A percentile compares a stretch with the other conserved stretches of the same genome.
Evolutionary conservation across 1,140 invertebrate species (phyloP).

Genomic region (Ceratoteleas bidentatus): DNA sequence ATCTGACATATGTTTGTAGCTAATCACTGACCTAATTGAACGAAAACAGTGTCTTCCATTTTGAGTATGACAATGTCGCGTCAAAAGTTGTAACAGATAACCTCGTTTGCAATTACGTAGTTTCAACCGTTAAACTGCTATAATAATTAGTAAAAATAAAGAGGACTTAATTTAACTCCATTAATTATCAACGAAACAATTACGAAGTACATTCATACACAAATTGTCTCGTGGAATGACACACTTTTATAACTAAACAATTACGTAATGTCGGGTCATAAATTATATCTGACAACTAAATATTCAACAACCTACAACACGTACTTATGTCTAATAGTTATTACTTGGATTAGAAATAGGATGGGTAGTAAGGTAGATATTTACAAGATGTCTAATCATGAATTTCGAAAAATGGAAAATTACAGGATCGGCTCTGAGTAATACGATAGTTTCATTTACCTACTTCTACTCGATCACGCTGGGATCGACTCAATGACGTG

Average conservation of each 20-base stretch:
- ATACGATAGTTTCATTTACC: constrained; percentile 55
- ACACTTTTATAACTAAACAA: too few relatives aligned
- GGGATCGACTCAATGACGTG: constrained; percentile 33
- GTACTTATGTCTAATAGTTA: background rate
- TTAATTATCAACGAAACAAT: background rate
- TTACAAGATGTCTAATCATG: constrained; percentile 36
- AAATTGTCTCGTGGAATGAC: background rate
- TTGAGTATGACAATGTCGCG: background rate
- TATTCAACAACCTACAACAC: constrained; percentile 6
- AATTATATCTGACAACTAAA: too few relatives aligned
- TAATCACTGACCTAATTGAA: background rate
- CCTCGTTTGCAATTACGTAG: background rate
- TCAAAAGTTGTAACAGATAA: background rate
- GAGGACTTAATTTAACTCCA: background rate
- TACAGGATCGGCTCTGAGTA: constrained; percentile 21
- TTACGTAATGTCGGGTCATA: too few relatives aligned
- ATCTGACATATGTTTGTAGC: background rate
- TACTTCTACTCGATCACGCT: constrained; percentile 50
- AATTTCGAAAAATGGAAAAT: constrained; percentile 29
- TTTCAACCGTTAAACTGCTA: background rate
- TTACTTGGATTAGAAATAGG: background rate
- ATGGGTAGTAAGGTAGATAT: constrained; percentile 7
- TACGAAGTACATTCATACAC: background rate
- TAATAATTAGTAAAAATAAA: background rate
- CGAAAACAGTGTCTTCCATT: background rate